Evolutionary conservation across 2,113 vertebrate genomes (phyloP).

Genomic region (Danio rerio): DNA sequence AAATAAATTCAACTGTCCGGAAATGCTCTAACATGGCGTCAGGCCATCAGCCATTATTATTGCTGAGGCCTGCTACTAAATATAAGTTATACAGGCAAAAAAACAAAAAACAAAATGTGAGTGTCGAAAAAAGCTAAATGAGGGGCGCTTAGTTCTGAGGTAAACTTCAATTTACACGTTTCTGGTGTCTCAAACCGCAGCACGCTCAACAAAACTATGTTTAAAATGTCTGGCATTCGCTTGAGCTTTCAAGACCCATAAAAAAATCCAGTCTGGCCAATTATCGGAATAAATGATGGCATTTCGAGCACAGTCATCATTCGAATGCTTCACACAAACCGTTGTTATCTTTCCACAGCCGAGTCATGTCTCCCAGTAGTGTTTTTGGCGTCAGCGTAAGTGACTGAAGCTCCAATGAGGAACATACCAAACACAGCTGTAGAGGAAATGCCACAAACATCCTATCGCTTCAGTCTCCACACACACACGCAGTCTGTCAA

Average conservation of each 20-base stretch:
- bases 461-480: conserved; percentile 41
- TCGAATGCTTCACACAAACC: conserved; percentile 27
- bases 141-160: conserved; percentile 1
- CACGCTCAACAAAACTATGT: conserved; percentile 53
- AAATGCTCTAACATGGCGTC: neutral
- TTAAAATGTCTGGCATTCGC: conserved; percentile 57
- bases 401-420: conserved; percentile 31
- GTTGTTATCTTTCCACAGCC: conserved; percentile 21
- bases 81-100: neutral
- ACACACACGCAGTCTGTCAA: conserved; percentile 45
- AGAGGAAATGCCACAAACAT: conserved; percentile 51
- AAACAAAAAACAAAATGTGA: neutral
- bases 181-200: conserved; percentile 48
- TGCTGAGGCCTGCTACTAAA: neutral
- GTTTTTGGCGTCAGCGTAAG: conserved; percentile 31
- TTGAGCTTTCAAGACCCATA: conserved; percentile 46
- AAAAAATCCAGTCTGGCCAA: conserved; percentile 37
- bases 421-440: conserved; percentile 63
- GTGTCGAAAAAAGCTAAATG: conserved; percentile 14
- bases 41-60: neutral
- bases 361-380: conserved; percentile 8
- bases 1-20: no score
- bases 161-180: conserved; percentile 48
- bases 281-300: conserved; percentile 50
- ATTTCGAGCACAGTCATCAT: conserved; percentile 10